A percentile compares a stretch with the other conserved stretches of the same genome.
Conservation (phyloP, 1,140 invertebrate genomes). For the Lucilia sericata region DNA sequence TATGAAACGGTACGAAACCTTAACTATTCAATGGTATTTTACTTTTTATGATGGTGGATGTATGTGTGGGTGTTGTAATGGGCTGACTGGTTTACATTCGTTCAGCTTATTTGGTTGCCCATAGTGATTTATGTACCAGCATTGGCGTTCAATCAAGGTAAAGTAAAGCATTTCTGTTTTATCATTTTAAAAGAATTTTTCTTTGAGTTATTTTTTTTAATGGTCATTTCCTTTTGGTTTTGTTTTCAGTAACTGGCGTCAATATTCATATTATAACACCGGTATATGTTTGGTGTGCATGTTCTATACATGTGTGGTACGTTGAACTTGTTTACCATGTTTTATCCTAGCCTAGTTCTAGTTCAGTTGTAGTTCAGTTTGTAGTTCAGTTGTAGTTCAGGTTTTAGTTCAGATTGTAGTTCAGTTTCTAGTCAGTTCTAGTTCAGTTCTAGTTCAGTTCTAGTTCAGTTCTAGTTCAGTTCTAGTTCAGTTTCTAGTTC, state of each 20-base stretch:
- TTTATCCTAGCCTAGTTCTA: too few species aligned
- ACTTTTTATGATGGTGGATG: not conserved
- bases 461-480: too few species aligned
- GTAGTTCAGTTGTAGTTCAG: too few species aligned
- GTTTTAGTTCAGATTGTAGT: too few species aligned
- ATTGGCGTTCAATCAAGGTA: constrained; percentile 88
- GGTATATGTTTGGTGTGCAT: constrained; percentile 85
- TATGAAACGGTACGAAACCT: not conserved
- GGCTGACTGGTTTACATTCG: not conserved
- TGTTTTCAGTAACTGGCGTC: constrained; percentile 83
- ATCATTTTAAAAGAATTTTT: not conserved
- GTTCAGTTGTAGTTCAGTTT: too few species aligned
- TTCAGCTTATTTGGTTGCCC: constrained; percentile 87
- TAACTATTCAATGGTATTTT: not conserved
- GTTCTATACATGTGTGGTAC: constrained; percentile 89
- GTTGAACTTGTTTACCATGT: constrained; percentile 57
- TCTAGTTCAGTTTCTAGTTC: too few species aligned
- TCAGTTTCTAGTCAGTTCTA: too few species aligned
- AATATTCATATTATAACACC: constrained; percentile 85
- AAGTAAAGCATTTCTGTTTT: not conserved
- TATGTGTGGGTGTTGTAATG: not conserved
- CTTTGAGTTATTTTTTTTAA: not conserved
- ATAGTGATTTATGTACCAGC: constrained; percentile 92
- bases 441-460: too few species aligned
- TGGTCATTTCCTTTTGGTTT: constrained; percentile 38